These are phyloP conservation scores for Choristoneura rosaceana DNA, from an alignment of 2,888 invertebrate genomes.

Conservation along the genomic window DNA sequence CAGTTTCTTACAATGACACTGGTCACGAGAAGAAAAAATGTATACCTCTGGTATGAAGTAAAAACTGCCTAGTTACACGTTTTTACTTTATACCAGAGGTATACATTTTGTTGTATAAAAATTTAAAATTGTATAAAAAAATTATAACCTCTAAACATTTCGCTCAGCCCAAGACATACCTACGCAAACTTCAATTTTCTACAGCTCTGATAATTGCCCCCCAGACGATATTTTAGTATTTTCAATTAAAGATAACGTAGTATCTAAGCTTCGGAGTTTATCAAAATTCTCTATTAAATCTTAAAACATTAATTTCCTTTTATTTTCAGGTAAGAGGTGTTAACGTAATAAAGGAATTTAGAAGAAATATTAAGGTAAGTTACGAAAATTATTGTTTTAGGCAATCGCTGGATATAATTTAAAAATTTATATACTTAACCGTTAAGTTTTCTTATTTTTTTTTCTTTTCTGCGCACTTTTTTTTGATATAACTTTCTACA, in stretches of 20 bases:
- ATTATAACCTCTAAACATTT: slow-evolving; percentile 33
- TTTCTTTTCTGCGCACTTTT: no score
- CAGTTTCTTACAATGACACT: no score
- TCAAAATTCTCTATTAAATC: slow-evolving; percentile 24
- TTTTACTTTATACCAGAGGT: no score
- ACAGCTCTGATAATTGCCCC: slow-evolving; percentile 44
- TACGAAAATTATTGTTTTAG: background rate
- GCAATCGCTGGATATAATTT: no score
- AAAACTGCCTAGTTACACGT: no score
- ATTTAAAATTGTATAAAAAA: background rate
- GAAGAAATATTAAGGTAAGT: slow-evolving; percentile 11
- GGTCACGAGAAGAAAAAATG: no score
- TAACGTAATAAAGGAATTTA: background rate
- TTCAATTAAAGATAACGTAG: slow-evolving; percentile 39
- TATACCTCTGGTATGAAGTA: no score
- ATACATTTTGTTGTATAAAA: no score
- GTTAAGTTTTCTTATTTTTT: no score
- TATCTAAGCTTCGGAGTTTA: slow-evolving; percentile 22
- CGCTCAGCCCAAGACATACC: slow-evolving; percentile 27
- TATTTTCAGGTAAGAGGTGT: slow-evolving; percentile 33
- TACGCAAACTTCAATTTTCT: slow-evolving; percentile 16
- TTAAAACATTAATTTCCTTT: slow-evolving; percentile 22
- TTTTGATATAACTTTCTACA: no score
- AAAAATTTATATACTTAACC: no score
- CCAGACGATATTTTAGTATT: slow-evolving; percentile 48